Evolutionary conservation across 2,113 vertebrate genomes (phyloP).

Genomic region (Nipponia nippon): DNA sequence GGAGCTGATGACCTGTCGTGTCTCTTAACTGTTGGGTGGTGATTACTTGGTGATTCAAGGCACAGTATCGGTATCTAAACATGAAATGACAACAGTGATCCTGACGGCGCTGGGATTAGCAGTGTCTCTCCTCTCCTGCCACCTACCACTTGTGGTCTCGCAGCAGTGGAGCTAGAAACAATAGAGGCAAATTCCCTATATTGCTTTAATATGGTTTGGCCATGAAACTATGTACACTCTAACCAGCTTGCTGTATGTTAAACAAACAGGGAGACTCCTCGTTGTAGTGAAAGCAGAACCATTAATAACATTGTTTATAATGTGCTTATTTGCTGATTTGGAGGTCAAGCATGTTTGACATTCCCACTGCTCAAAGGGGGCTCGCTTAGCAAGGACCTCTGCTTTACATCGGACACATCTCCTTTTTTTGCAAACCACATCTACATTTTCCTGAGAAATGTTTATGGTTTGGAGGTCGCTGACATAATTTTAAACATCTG

Average conservation of each 20-base stretch:
- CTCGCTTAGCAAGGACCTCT: slow-evolving; percentile 15
- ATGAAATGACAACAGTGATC: not conserved
- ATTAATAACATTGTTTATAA: slow-evolving; percentile 67
- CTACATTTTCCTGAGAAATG: slow-evolving; percentile 52
- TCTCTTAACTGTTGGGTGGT: not conserved
- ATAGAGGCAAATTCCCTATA: not conserved
- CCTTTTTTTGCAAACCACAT: slow-evolving; percentile 8
- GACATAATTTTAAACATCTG: slow-evolving; percentile 66
- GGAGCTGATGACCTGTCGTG: not conserved
- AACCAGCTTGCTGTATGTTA: slow-evolving; percentile 18
- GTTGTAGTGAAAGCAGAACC: slow-evolving; percentile 30
- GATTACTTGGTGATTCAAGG: not conserved
- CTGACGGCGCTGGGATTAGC: not conserved
- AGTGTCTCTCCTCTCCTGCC: not conserved
- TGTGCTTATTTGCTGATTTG: slow-evolving; percentile 66
- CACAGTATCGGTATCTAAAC: not conserved
- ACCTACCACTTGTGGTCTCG: not conserved
- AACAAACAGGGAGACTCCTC: slow-evolving; percentile 50
- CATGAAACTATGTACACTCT: not conserved
- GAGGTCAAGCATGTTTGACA: slow-evolving; percentile 70
- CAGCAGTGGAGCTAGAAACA: not conserved
- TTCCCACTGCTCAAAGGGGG: slow-evolving; percentile 44
- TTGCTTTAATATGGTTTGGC: not conserved
- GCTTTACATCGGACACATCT: not conserved
- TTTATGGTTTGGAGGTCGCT: slow-evolving; percentile 52